Evolutionary conservation across 2,888 invertebrate genomes (phyloP).

Genomic region (Lobophora halterata): DNA sequence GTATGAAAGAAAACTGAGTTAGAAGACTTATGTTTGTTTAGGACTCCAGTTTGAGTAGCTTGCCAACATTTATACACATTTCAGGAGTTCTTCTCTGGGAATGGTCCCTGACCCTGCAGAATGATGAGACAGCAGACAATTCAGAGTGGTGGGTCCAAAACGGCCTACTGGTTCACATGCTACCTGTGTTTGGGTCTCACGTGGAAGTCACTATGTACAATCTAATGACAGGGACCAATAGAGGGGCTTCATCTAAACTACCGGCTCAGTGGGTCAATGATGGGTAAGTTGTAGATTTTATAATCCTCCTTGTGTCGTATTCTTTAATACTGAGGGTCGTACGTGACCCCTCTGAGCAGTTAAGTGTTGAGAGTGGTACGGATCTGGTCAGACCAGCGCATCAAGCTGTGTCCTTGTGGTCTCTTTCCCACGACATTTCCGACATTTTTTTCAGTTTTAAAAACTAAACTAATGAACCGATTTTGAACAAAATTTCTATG

Average conservation of each 20-base stretch:
- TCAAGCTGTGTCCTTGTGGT: too few relatives aligned
- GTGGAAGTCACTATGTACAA: conserved; percentile 84
- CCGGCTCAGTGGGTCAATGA: conserved; percentile 83
- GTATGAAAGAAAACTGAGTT: too few relatives aligned
- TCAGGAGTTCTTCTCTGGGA: conserved; percentile 85
- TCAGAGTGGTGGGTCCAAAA: conserved; percentile 82
- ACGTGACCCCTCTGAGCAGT: too few relatives aligned
- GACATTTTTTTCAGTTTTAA: too few relatives aligned
- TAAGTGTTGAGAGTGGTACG: too few relatives aligned
- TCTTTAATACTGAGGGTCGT: too few relatives aligned
- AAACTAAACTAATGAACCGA: too few relatives aligned
- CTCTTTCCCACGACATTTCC: too few relatives aligned
- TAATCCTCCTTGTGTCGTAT: too few relatives aligned
- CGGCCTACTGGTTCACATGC: conserved; percentile 81
- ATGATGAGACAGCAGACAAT: conserved; percentile 60
- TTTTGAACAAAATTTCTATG: too few relatives aligned
- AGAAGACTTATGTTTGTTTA: too few relatives aligned
- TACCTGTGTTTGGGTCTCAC: conserved; percentile 82
- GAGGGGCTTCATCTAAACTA: conserved; percentile 78
- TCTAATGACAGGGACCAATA: conserved; percentile 80
- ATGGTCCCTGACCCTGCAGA: conserved; percentile 83
- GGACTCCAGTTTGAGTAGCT: neutral
- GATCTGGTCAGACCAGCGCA: too few relatives aligned
- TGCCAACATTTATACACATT: conserved; percentile 14
- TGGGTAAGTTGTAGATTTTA: conserved; percentile 55